Evolutionary conservation across 2,113 vertebrate genomes (phyloP).

Genomic region (Hydrochoerus hydrochaeris): DNA sequence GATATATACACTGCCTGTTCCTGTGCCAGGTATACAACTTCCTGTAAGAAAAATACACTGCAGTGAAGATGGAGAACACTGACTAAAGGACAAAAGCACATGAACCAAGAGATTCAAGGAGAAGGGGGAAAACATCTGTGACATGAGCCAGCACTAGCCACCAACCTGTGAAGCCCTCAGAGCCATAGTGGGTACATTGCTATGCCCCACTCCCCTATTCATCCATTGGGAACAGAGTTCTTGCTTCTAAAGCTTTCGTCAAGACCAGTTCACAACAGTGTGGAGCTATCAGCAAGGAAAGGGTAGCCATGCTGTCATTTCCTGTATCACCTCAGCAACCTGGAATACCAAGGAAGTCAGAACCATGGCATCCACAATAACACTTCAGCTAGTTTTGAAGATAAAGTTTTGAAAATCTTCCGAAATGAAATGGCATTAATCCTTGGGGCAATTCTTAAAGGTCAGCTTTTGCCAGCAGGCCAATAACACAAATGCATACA

Average conservation of each 20-base stretch:
- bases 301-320: neutral
- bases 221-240: neutral
- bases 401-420: constrained; percentile 30
- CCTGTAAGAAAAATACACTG: neutral
- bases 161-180: neutral
- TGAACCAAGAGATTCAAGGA: neutral
- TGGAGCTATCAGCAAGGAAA: neutral
- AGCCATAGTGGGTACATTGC: neutral
- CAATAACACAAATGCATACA: neutral
- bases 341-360: neutral
- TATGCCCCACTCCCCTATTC: too few species aligned
- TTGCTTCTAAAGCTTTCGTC: neutral
- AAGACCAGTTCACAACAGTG: neutral
- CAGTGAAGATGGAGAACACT: neutral
- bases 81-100: neutral
- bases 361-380: neutral
- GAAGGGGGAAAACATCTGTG: neutral
- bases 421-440: neutral
- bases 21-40: neutral
- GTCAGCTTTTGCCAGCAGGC: neutral
- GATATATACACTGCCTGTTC: neutral
- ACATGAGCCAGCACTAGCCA: neutral
- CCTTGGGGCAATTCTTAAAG: neutral
- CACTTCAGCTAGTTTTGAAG: neutral
- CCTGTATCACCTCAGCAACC: neutral